phyloP scores from a whole-genome alignment of 2,888 invertebrate genomes.

The Ophraella communa region DNA sequence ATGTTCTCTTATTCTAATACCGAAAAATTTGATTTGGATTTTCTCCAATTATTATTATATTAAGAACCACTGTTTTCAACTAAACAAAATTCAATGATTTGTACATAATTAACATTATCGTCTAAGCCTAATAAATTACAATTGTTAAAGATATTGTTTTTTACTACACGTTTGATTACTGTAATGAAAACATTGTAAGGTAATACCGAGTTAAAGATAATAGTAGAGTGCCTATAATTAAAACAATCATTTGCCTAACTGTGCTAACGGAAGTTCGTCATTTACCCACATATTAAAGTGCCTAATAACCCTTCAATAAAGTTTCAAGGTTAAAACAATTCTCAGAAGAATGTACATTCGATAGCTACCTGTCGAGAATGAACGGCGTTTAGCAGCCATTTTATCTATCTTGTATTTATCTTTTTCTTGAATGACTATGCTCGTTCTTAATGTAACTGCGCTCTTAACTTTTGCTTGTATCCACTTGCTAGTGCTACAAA shows the following conservation, averaged over 20 bases:
- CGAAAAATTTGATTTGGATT: too few species aligned
- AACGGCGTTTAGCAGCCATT: neutral
- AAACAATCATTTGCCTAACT: neutral
- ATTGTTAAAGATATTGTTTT: too few species aligned
- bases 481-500: too few species aligned
- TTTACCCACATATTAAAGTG: neutral
- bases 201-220: neutral
- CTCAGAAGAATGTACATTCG: neutral
- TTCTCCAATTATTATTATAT: too few species aligned
- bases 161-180: neutral
- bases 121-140: too few species aligned
- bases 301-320: neutral
- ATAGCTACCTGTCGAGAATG: neutral
- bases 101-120: too few species aligned
- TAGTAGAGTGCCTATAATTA: too few species aligned
- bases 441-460: too few species aligned
- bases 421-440: neutral
- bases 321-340: neutral
- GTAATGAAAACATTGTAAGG: neutral
- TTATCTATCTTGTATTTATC: neutral
- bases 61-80: too few species aligned
- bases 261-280: neutral
- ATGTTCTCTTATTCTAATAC: too few species aligned
- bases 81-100: too few species aligned
- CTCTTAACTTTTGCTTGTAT: too few species aligned